A percentile compares a stretch with the other conserved stretches of the same genome.
Conservation (phyloP, 1,140 invertebrate genomes). For the Lethrus apterus region DNA sequence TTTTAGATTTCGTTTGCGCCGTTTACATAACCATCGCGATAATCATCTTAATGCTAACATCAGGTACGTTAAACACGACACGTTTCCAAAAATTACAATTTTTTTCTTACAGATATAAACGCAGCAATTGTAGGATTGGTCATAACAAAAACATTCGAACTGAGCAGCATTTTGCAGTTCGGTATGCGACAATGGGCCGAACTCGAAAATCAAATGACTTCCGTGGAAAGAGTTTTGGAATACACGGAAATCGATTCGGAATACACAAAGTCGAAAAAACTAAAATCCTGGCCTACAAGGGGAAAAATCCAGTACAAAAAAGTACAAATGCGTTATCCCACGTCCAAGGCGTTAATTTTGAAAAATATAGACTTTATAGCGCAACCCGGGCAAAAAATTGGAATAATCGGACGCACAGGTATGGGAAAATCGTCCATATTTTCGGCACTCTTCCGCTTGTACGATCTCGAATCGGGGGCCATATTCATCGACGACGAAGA, state of each 20-base stretch:
- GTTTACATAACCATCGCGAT: conserved; percentile 64
- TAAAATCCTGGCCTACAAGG: conserved; percentile 59
- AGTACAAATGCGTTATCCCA: conserved; percentile 43
- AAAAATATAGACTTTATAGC: conserved; percentile 56
- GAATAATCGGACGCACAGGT: conserved; percentile 40
- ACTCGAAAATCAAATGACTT: conserved; percentile 77
- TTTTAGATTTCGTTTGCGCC: conserved; percentile 67
- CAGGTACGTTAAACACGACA: conserved; percentile 38
- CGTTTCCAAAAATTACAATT: too few relatives aligned
- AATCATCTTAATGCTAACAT: conserved; percentile 57
- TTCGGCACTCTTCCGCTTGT: conserved; percentile 61
- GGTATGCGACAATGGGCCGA: conserved; percentile 78
- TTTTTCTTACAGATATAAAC: conserved; percentile 35
- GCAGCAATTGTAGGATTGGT: conserved; percentile 69
- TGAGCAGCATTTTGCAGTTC: conserved; percentile 74
- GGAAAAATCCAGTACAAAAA: conserved; percentile 38
- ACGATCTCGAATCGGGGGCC: conserved; percentile 49
- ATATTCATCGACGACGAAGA: conserved; percentile 61
- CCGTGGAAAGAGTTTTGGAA: conserved; percentile 61
- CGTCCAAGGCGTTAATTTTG: too few relatives aligned
- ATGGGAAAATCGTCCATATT: conserved; percentile 71
- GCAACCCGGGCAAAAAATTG: conserved; percentile 51
- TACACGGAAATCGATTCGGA: conserved; percentile 59
- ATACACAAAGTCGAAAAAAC: conserved; percentile 55
- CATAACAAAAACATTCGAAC: conserved; percentile 64